phyloP scores from a whole-genome alignment of 2,888 invertebrate genomes.

The Caenorhabditis becei region DNA sequence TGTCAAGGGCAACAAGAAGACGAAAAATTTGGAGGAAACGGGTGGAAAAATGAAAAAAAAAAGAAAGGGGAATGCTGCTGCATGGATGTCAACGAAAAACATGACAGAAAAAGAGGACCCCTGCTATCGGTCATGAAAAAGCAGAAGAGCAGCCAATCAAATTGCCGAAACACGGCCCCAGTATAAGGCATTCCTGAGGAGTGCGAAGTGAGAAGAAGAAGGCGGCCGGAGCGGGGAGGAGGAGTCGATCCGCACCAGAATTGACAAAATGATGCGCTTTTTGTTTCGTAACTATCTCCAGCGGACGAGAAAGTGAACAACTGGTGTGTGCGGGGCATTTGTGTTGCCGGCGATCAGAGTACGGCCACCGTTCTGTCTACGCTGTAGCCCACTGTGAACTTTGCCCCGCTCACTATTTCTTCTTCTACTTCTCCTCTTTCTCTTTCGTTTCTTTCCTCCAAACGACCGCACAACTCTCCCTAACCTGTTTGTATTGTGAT shows the following conservation, averaged over 20 bases:
- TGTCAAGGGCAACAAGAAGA: constrained; percentile 43
- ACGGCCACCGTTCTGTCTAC: constrained; percentile 50
- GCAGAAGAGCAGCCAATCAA: constrained; percentile 60
- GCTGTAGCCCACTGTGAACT: constrained; percentile 44
- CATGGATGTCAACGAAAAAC: constrained; percentile 47
- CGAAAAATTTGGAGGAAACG: constrained; percentile 30
- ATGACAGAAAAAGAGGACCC: constrained; percentile 38
- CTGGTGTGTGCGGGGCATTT: constrained; percentile 30
- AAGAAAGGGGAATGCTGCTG: constrained; percentile 28
- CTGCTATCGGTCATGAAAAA: constrained; percentile 53
- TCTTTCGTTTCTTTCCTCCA: neutral
- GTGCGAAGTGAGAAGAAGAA: constrained; percentile 11
- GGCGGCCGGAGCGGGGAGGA: constrained; percentile 6
- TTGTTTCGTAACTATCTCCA: constrained; percentile 23
- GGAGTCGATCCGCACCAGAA: constrained; percentile 13
- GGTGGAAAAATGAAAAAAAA: constrained; percentile 31
- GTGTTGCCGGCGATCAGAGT: constrained; percentile 48
- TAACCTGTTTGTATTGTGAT: constrained; percentile 22
- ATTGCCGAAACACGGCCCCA: constrained; percentile 41
- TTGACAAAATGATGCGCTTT: constrained; percentile 25
- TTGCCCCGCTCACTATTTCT: constrained; percentile 23
- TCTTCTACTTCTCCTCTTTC: neutral
- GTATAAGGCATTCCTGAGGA: constrained; percentile 4
- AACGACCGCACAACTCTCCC: constrained; percentile 2
- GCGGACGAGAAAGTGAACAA: constrained; percentile 24